A percentile compares a stretch with the other conserved stretches of the same genome.
These are phyloP conservation scores for Magallana nippona DNA, from an alignment of 2,888 invertebrate genomes.

Conservation along the genomic window DNA sequence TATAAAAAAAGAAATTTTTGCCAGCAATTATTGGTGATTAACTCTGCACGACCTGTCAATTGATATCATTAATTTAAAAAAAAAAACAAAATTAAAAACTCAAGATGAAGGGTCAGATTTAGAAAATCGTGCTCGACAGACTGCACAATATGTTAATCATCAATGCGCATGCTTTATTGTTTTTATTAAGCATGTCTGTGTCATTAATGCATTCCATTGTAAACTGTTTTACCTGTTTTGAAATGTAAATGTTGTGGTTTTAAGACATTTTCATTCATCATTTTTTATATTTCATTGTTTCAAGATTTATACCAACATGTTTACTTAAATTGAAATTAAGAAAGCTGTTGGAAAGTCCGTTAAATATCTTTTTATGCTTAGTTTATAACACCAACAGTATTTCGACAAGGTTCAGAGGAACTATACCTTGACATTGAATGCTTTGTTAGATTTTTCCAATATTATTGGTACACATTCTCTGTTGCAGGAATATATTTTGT, in stretches of 20 bases:
- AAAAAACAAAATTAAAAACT: not conserved
- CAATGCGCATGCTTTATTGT: not conserved
- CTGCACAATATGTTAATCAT: not conserved
- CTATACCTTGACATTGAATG: too few relatives aligned
- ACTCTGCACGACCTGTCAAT: not conserved
- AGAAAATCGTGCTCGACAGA: not conserved
- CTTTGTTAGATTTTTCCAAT: too few relatives aligned
- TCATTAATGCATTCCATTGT: not conserved
- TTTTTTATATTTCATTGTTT: too few relatives aligned
- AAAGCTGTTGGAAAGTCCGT: too few relatives aligned
- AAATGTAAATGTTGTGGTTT: constrained; percentile 29
- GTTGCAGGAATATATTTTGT: not conserved
- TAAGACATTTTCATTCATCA: constrained; percentile 28
- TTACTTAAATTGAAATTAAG: too few relatives aligned
- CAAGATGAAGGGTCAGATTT: not conserved
- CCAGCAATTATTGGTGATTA: too few relatives aligned
- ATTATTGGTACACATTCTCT: too few relatives aligned
- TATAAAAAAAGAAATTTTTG: too few relatives aligned
- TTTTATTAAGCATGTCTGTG: constrained; percentile 8
- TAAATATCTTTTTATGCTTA: too few relatives aligned
- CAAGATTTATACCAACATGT: too few relatives aligned
- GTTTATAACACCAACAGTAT: too few relatives aligned
- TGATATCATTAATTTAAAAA: not conserved
- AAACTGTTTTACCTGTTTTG: constrained; percentile 10
- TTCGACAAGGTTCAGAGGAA: too few relatives aligned